Evolutionary conservation across 2,113 vertebrate species (phyloP).

Genomic region (Hydrochoerus hydrochaeris): DNA sequence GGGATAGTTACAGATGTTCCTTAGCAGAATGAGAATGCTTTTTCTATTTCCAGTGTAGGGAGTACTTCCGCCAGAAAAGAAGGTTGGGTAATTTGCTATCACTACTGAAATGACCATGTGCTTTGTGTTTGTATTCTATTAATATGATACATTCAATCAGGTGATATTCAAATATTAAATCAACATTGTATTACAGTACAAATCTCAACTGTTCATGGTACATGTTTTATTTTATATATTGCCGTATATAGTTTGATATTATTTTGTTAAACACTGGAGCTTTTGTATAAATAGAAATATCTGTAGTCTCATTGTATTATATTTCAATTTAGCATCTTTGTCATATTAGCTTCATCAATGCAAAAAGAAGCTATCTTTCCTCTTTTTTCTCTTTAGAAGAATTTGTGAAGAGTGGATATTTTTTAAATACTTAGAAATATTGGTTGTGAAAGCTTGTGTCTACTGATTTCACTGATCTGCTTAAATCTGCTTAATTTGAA

Average conservation of each 20-base stretch:
- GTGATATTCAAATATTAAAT: neutral
- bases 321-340: neutral
- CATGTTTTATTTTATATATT: neutral
- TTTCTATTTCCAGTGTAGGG: neutral
- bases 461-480: conserved; percentile 41
- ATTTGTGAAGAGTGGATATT: neutral
- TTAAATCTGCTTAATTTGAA: too few species aligned
- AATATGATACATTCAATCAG: neutral
- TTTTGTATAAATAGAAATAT: neutral
- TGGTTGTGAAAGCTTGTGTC: neutral
- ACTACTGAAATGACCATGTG: neutral
- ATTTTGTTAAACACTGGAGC: neutral
- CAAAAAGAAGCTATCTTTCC: neutral
- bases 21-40: neutral
- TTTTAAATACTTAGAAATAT: neutral
- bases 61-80: neutral
- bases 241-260: neutral
- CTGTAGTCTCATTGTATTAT: neutral
- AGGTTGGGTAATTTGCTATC: neutral
- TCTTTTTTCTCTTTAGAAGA: neutral
- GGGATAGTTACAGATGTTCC: neutral
- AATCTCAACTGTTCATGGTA: neutral
- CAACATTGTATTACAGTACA: neutral
- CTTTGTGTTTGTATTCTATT: neutral
- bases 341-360: neutral